Base-by-base conservation (phyloP, 92 coral and sea anemone species). In the Epizoanthus fatuus region DNA sequence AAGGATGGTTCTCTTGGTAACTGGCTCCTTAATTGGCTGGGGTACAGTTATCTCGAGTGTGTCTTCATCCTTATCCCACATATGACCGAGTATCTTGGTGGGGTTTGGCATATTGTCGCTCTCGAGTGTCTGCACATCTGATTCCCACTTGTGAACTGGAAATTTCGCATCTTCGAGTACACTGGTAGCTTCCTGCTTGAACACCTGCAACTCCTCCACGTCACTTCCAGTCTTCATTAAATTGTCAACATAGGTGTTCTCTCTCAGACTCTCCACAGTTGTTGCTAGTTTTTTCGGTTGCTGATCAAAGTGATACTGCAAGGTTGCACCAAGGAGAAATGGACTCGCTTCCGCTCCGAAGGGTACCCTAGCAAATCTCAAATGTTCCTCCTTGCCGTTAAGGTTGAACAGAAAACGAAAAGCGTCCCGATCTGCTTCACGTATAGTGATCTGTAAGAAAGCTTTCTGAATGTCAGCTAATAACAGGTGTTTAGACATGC, bases 341-440 rank as follows among this genome's bases (percentile, higher is more conserved):
- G 95, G 93, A 75, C 95, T 92, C 3, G 94, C 81, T 71, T 84
- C 89, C 3, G 75, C 88, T 6, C 94, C 88, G 56, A 91, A 87
- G n/a, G 91, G 91, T 40, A 81, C 88, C 74, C 94, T 86, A n/a
- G 86, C 78, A 56, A 75, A 91, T 25, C 94, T 75, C 67, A 83
- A 80, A 47, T 88, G 92, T 63, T 88, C 84, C 59, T 86, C 91
- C 54, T 76, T 68, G 54, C 59, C 85, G 42, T 86, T 83, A 57
- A 75, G 20, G 42, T 89, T 74, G 67, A 86, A 89, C 64, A 85
- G 74, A 76, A 92, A 89, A 22, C 83, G 64, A 53, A 89, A 86
- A 4, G 86, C 86, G 38, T 86, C 95, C 62, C 92, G 20, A 65
- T 85, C 85, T 81, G 80, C 85, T 52, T 88, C 90, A 32, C 70